Base-by-base conservation (phyloP, 2,888 invertebrate species). In the Carabus problematicus region DNA sequence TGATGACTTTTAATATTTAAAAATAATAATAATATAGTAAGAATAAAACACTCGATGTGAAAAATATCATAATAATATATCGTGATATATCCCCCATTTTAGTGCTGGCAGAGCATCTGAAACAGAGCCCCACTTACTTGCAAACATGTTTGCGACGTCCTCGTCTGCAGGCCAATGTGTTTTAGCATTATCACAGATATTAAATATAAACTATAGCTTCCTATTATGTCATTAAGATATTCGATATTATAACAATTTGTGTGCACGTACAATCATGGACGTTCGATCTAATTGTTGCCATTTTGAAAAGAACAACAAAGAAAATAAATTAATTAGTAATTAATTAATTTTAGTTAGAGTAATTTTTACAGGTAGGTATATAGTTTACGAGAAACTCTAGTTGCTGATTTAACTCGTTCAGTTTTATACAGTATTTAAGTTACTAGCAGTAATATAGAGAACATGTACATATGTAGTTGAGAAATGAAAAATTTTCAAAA, bases 141-240 rank as follows among this genome's bases (percentile, higher is more conserved):
- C 72, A 72, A 76, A 76, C 64, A 74, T 71, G 71, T 74, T 72
- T 71, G 78, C 77, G 78, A 77, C 75, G 78, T 81, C 80, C 78
- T 79, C 80, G 77, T 77, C 81, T 81, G 79, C 78, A 74, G 75
- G 75, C 76, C 76, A 78, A 78, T 77, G 73, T 73, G 77, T 77
- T 75, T 76, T 74, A 74, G 74, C 62, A 69, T 62, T 69, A 47
- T 69, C 60, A 69, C 61, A 69, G 39, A 61, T 61, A 69, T 62
- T 55, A 69, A 69, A 69, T 61, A 41, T 62, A 29, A 67, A 60
- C 67, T 59, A 59, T 18, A 64, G 29, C 29, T 29, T n/a, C 29
- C 29, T 29, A 29, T 29, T 29, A 29, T 29, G 29, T 29, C 29
- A 29, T 29, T 29, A 2, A 29, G 55, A 16, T 52, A 52, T n/a